Evolutionary conservation across 2,113 vertebrate species (phyloP).

Genomic region (Xiphophorus hellerii): DNA sequence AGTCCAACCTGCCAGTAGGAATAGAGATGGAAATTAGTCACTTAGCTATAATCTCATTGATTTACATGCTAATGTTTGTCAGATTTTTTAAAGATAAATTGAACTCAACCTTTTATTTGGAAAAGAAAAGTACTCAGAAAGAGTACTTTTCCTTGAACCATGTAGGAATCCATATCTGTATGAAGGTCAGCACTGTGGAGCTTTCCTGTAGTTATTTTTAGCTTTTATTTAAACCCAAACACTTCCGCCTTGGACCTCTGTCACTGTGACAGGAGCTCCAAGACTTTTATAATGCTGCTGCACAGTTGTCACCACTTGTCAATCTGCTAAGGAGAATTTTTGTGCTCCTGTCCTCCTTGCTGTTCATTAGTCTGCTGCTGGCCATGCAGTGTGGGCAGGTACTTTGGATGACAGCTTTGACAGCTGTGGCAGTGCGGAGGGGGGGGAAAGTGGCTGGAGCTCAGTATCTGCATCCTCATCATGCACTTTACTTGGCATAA

Average conservation of each 20-base stretch:
- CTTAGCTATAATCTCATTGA: background rate
- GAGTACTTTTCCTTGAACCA: too few species aligned
- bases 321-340: conserved; percentile 16
- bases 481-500: conserved; percentile 8
- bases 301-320: conserved; percentile 51
- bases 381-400: conserved; percentile 21
- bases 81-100: background rate
- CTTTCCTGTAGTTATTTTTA: conserved; percentile 19
- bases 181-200: background rate
- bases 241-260: conserved; percentile 6
- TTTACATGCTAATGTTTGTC: background rate
- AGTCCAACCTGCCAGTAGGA: too few species aligned
- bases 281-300: conserved; percentile 26
- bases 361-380: conserved; percentile 60
- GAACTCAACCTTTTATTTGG: background rate
- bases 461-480: conserved; percentile 19
- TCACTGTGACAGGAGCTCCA: background rate
- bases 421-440: conserved; percentile 19
- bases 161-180: background rate
- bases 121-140: background rate
- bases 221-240: conserved; percentile 23
- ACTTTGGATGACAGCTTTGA: conserved; percentile 45
- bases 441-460: conserved; percentile 7
- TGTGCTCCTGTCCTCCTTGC: conserved; percentile 24
- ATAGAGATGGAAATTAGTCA: background rate